Conservation (phyloP, 53 echinoderm and acorn worm species). For the Luidia sarsii region DNA sequence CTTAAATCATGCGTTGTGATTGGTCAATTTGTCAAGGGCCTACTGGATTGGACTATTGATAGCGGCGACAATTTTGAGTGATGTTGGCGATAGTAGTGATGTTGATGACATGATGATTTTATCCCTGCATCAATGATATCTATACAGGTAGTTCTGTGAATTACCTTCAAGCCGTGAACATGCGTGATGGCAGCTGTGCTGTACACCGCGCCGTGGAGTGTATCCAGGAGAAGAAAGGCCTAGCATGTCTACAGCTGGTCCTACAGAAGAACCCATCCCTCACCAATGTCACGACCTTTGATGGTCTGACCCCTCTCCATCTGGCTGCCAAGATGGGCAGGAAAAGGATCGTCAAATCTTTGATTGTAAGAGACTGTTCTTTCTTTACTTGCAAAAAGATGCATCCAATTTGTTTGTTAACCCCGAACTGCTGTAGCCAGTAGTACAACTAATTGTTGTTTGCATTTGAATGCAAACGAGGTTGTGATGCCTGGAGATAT, state of each 20-base stretch:
- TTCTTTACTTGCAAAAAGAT: too few relatives aligned
- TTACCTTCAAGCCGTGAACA: constrained; percentile 79
- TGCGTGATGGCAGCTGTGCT: constrained; percentile 75
- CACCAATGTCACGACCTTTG: constrained; percentile 73
- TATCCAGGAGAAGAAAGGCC: constrained; percentile 55
- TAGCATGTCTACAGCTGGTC: constrained; percentile 53
- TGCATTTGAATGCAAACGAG: too few relatives aligned
- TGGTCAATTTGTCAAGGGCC: too few relatives aligned
- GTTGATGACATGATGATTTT: not conserved
- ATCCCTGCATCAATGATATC: not conserved
- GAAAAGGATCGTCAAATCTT: constrained; percentile 79
- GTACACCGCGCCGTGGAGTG: constrained; percentile 88
- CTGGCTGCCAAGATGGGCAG: constrained; percentile 77
- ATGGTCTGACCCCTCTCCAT: constrained; percentile 83
- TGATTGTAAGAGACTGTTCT: constrained; percentile 86
- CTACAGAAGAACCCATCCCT: constrained; percentile 61
- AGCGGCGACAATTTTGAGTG: not conserved
- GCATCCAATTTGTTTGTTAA: too few relatives aligned
- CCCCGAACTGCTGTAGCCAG: too few relatives aligned
- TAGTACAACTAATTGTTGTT: too few relatives aligned
- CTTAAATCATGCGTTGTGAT: too few relatives aligned
- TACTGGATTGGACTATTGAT: too few relatives aligned
- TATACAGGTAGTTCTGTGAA: constrained; percentile 77
- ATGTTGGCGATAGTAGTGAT: not conserved
- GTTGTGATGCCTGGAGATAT: too few relatives aligned